Conservation (phyloP, 1,140 invertebrate species). For the Cylas formicarius region DNA sequence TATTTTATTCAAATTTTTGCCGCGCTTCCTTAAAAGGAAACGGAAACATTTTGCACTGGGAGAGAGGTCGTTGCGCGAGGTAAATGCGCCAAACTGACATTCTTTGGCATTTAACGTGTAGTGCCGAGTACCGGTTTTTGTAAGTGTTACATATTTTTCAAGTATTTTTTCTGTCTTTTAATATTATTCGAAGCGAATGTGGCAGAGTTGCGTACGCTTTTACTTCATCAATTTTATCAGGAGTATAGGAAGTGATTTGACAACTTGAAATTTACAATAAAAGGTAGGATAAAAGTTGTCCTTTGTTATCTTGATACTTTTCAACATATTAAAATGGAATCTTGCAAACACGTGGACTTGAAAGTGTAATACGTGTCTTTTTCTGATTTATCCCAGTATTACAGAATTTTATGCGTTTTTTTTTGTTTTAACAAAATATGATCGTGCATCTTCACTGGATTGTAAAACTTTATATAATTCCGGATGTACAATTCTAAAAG, state of each 20-base stretch:
- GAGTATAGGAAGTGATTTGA: slow-evolving; percentile 18
- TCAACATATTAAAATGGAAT: slow-evolving; percentile 21
- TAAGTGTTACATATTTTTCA: slow-evolving; percentile 9
- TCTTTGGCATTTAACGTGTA: slow-evolving; percentile 22
- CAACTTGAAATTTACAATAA: slow-evolving; percentile 24
- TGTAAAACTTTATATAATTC: neutral
- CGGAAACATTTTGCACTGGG: slow-evolving; percentile 5
- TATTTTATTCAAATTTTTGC: too few species aligned
- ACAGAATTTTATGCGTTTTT: neutral
- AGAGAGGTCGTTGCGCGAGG: slow-evolving; percentile 5
- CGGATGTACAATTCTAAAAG: neutral
- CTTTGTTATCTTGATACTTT: slow-evolving; percentile 22
- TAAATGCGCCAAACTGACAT: slow-evolving; percentile 13
- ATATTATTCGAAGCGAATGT: slow-evolving; percentile 23
- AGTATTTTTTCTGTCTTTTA: slow-evolving; percentile 13
- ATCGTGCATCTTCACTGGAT: neutral
- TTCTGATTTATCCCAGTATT: too few species aligned
- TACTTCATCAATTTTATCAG: slow-evolving; percentile 12
- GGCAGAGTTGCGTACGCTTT: slow-evolving; percentile 14
- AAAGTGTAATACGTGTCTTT: neutral
- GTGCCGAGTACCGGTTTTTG: slow-evolving; percentile 21
- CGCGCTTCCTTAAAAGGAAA: slow-evolving; percentile 6
- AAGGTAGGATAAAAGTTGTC: slow-evolving; percentile 22
- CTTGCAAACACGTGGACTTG: slow-evolving; percentile 27
- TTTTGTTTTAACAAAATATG: neutral